Evolutionary conservation across 1,140 invertebrate species (phyloP).

Genomic region (Calliopsis andreniformis): DNA sequence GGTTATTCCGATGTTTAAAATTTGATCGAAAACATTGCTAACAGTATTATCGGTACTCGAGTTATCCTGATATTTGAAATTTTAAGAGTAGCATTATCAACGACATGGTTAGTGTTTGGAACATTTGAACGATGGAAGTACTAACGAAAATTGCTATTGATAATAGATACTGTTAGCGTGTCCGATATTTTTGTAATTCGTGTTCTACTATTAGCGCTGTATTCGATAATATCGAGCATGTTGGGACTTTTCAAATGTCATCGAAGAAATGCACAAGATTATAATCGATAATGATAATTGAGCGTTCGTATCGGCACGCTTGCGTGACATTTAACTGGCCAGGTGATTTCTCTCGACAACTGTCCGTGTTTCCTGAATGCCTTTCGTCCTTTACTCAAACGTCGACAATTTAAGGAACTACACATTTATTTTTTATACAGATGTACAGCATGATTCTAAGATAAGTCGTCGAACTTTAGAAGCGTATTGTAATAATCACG

Average conservation of each 20-base stretch:
- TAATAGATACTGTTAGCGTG: slow-evolving; percentile 27
- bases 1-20: background rate
- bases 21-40: slow-evolving; percentile 13
- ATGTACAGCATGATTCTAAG: slow-evolving; percentile 11
- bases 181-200: slow-evolving; percentile 35
- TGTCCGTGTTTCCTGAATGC: background rate
- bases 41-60: background rate
- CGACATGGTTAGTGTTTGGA: background rate
- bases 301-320: slow-evolving; percentile 20
- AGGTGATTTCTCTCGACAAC: background rate
- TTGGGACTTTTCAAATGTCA: slow-evolving; percentile 2
- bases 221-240: slow-evolving; percentile 8
- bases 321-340: slow-evolving; percentile 1
- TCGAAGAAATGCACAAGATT: background rate
- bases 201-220: slow-evolving; percentile 22
- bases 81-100: slow-evolving; percentile 7
- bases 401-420: background rate
- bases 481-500: background rate
- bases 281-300: background rate
- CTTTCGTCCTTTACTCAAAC: background rate
- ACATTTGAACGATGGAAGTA: slow-evolving; percentile 29
- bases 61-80: slow-evolving; percentile 34
- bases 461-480: background rate
- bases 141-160: slow-evolving; percentile 2
- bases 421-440: slow-evolving; percentile 23